Evolutionary conservation across 1,140 invertebrate genomes (phyloP).

Genomic region (Aphelenchoides avenae): DNA sequence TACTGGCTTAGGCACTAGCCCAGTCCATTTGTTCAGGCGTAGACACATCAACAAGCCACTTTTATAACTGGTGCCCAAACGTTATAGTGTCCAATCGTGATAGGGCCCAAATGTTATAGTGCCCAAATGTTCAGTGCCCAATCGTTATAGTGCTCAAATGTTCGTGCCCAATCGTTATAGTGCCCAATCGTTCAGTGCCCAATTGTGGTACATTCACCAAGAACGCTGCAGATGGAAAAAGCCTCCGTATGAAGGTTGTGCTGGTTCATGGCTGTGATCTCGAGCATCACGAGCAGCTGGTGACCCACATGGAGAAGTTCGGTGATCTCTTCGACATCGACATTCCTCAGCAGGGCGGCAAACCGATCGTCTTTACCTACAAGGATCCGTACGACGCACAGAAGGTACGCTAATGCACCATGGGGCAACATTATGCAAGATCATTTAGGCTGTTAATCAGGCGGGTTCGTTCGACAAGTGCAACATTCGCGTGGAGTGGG

Average conservation of each 20-base stretch:
- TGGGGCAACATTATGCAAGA: background rate
- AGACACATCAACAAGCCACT: too few species aligned
- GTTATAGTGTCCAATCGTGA: too few species aligned
- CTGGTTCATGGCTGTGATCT: conserved; percentile 14
- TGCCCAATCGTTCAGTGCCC: background rate
- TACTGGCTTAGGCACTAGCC: too few species aligned
- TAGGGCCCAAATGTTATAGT: background rate
- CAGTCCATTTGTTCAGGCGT: too few species aligned
- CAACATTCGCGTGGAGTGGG: conserved; percentile 23
- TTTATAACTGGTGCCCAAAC: too few species aligned
- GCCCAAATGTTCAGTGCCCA: background rate
- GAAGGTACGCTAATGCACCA: conserved; percentile 6
- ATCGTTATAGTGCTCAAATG: background rate
- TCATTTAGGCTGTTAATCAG: conserved; percentile 17
- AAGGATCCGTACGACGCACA: conserved; percentile 27
- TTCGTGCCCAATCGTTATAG: background rate
- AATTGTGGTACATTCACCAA: background rate
- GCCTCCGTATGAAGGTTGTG: conserved; percentile 20
- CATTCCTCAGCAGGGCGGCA: background rate
- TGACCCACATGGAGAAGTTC: conserved; percentile 26
- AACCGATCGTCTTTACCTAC: conserved; percentile 20
- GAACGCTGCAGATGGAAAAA: conserved; percentile 8
- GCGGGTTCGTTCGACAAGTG: conserved; percentile 1
- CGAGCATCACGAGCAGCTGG: conserved; percentile 16
- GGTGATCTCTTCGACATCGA: conserved; percentile 27